Base-by-base conservation (phyloP, 2,113 vertebrate species). In the Coreoperca whiteheadi region DNA sequence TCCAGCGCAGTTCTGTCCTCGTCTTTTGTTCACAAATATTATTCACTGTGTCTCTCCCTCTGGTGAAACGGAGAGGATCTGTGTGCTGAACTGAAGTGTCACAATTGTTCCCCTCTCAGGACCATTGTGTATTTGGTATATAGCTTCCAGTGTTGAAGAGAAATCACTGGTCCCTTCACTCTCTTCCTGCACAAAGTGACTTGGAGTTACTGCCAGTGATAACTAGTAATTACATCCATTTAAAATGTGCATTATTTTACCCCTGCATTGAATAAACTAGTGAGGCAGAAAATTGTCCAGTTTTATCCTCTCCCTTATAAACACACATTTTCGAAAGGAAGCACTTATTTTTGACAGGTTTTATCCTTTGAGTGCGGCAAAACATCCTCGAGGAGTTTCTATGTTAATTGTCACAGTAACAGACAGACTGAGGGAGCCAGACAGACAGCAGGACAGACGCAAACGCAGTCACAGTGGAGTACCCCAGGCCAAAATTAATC, bases 251-350 rank as follows among this genome's bases (percentile, higher is more conserved):
- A 95, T 95, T 94, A 94, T 95, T 96, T 96, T 95, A 95, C 93
- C 86, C 91, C 88, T 84, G 91, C 89, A 82, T 89, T 95, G 93
- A 96, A 95, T 95, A 96, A 96, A 94, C 92, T 95, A 94, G 89
- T 95, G 94, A 95, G 94, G 96, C 96, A 95, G 95, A 95, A 96
- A 96, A 96, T 96, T 96, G 96, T 95, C 94, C 93, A 91, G 90
- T 95, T 96, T 94, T 93, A 94, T 94, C 93, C 94, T 89, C 88
- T 93, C 78, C 75, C 66, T 86, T 87, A 94, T 94, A 95, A 94
- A 95, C 94, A 95, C 89, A 84, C 86, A 90, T 89, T 93, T 90
- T 82, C 60, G 11, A 83, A 80, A 89, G 85, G 72, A 87, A 84
- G 87, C 87, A 87, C 88, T 94, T 93, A 92, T 92, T 92, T 92